A percentile compares a stretch with the other conserved stretches of the same genome.
These are phyloP conservation scores for Ectemnius continuus DNA, from an alignment of 2,888 invertebrate species.

Conservation along the genomic window DNA sequence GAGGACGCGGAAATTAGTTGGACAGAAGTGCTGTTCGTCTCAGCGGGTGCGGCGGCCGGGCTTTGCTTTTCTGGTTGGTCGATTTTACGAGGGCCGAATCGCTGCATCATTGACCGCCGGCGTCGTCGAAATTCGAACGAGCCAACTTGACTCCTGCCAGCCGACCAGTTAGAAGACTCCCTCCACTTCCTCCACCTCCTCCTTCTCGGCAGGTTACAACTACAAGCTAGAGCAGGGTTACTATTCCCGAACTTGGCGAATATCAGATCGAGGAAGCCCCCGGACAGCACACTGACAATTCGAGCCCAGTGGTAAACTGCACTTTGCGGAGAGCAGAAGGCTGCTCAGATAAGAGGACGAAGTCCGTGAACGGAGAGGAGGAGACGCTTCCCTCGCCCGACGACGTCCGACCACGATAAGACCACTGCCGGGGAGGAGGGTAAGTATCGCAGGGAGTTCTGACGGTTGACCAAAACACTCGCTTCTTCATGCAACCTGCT, in stretches of 20 bases:
- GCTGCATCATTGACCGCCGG: constrained; percentile 45
- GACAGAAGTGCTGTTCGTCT: constrained; percentile 36
- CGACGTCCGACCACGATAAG: constrained; percentile 29
- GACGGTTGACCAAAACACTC: constrained; percentile 9
- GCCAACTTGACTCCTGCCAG: constrained; percentile 52
- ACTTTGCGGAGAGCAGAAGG: constrained; percentile 43
- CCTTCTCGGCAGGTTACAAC: not conserved
- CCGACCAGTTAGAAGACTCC: constrained; percentile 44
- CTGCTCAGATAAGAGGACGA: constrained; percentile 33
- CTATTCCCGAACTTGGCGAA: constrained; percentile 61
- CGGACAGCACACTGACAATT: constrained; percentile 44
- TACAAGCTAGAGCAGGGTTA: too few relatives aligned
- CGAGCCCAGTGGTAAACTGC: constrained; percentile 45
- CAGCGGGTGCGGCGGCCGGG: constrained; percentile 10
- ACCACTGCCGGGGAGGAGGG: constrained; percentile 22
- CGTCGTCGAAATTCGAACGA: constrained; percentile 56
- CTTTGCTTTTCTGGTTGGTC: constrained; percentile 9
- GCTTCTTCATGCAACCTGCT: too few relatives aligned
- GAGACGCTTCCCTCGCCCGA: too few relatives aligned
- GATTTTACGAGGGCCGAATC: constrained; percentile 55
- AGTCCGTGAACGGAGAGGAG: too few relatives aligned
- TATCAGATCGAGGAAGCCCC: constrained; percentile 59
- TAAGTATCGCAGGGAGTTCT: constrained; percentile 2
- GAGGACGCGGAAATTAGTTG: constrained; percentile 45
- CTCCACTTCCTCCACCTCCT: constrained; percentile 13